Evolutionary conservation across 2,113 vertebrate genomes (phyloP).

Genomic region (Rhadina sibilatrix): DNA sequence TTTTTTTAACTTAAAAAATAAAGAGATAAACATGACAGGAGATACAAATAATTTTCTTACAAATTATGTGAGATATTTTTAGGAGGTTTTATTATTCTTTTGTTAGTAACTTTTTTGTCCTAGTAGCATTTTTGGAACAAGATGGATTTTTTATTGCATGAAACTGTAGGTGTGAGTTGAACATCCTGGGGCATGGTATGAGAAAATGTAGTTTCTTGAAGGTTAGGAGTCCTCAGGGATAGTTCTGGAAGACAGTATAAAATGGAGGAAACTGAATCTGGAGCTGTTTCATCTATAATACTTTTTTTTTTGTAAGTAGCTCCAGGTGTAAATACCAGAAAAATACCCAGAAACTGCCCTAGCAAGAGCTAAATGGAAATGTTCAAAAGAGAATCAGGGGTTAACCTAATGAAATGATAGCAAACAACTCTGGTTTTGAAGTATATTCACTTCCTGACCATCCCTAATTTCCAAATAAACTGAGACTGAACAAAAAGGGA

Average conservation of each 20-base stretch:
- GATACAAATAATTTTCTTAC: not conserved
- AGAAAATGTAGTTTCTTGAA: not conserved
- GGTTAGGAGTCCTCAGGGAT: not conserved
- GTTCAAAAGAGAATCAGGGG: not conserved
- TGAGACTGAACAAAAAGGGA: not conserved
- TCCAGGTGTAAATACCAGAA: not conserved
- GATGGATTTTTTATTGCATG: not conserved
- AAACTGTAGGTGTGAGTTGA: not conserved
- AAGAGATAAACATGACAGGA: not conserved
- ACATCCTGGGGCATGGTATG: not conserved
- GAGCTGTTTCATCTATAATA: not conserved
- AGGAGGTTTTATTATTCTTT: not conserved
- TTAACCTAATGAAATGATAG: not conserved
- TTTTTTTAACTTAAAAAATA: not conserved
- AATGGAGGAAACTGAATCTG: not conserved
- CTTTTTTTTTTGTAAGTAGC: not conserved
- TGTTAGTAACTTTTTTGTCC: not conserved
- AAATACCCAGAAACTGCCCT: not conserved
- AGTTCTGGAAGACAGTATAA: not conserved
- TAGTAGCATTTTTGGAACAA: not conserved
- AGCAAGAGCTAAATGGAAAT: not conserved
- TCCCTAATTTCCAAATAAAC: not conserved
- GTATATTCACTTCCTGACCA: not conserved
- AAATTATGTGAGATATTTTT: not conserved
- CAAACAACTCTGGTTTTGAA: not conserved